Percentiles rank a stretch among this genome's conserved stretches.
Evolutionary conservation across 1,140 invertebrate genomes (phyloP).

Genomic region (Micrasema minimum): DNA sequence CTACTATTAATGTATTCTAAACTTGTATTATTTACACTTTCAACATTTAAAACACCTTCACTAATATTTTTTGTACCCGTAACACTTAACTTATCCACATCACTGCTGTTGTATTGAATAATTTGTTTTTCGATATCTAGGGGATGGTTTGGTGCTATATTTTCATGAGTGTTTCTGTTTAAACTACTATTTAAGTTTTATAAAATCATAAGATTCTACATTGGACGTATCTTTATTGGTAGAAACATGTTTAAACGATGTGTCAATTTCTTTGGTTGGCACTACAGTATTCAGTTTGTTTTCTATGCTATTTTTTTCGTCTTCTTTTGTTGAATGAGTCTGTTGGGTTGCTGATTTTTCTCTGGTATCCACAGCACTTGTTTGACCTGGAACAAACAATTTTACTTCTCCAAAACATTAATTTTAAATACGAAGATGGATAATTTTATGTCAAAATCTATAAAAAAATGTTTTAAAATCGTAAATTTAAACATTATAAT

Average conservation of each 20-base stretch:
- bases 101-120: conserved; percentile 21
- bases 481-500: too few relatives aligned
- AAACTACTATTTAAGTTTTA: conserved; percentile 36
- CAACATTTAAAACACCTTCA: conserved; percentile 15
- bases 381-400: conserved; percentile 41
- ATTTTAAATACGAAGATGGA: too few relatives aligned
- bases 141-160: conserved; percentile 7
- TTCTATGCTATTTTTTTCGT: conserved; percentile 39
- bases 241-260: not conserved
- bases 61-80: conserved; percentile 10
- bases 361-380: conserved; percentile 19
- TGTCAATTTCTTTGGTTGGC: conserved; percentile 2
- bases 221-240: conserved; percentile 47
- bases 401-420: too few relatives aligned
- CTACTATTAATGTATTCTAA: not conserved
- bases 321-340: conserved; percentile 37
- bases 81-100: conserved; percentile 11
- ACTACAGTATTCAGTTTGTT: not conserved
- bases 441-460: too few relatives aligned
- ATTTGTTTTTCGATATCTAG: conserved; percentile 27
- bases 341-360: conserved; percentile 12
- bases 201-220: conserved; percentile 50
- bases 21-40: conserved; percentile 17
- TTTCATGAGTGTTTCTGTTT: conserved; percentile 32
- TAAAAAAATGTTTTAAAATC: too few relatives aligned